These are phyloP conservation scores for Plecturocebus donacophilus DNA, from an alignment of 2,113 vertebrate genomes.

Conservation along the genomic window DNA sequence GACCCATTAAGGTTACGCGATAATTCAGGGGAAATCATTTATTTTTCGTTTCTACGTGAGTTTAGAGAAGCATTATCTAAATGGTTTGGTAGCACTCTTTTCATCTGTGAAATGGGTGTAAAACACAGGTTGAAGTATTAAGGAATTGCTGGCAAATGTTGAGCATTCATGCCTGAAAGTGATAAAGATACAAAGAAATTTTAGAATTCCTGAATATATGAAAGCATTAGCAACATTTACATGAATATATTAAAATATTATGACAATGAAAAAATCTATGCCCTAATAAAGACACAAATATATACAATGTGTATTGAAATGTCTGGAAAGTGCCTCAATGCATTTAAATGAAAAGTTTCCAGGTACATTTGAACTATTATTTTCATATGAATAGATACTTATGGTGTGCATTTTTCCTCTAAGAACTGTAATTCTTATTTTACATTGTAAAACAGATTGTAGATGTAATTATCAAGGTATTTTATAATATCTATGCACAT, in stretches of 20 bases:
- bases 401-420: neutral
- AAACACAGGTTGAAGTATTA: neutral
- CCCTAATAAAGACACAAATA: neutral
- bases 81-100: neutral
- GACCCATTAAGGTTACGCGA: neutral
- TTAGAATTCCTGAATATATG: neutral
- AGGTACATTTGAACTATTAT: neutral
- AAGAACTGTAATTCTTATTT: neutral
- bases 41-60: neutral
- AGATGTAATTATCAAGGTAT: neutral
- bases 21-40: neutral
- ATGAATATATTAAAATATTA: neutral
- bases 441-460: neutral
- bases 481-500: constrained; percentile 3
- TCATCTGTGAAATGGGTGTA: constrained; percentile 41
- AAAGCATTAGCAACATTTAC: neutral
- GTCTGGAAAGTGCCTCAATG: neutral
- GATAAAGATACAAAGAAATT: neutral
- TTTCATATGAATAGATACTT: neutral
- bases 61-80: neutral
- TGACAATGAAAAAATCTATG: neutral
- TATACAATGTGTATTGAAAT: neutral
- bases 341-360: constrained; percentile 29
- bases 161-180: neutral
- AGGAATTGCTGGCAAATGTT: neutral